These are phyloP conservation scores for Rhingia campestris DNA, from an alignment of 2,888 invertebrate species.

Conservation along the genomic window DNA sequence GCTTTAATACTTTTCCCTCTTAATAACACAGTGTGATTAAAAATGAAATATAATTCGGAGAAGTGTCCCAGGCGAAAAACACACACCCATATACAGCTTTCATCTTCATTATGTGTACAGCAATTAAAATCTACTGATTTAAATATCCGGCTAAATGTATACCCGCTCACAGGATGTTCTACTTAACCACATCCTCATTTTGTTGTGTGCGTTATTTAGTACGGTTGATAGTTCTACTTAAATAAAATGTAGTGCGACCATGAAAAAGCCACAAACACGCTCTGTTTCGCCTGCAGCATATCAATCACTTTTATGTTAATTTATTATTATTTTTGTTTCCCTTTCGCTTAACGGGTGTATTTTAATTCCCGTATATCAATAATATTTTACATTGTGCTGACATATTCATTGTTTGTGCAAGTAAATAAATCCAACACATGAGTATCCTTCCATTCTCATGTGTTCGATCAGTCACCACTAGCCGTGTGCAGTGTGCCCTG, in stretches of 20 bases:
- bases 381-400: conserved; percentile 40
- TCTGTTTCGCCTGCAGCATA: conserved; percentile 7
- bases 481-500: conserved; percentile 23
- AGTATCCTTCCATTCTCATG: too few species aligned
- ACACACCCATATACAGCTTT: too few species aligned
- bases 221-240: conserved; percentile 22
- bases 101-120: not conserved
- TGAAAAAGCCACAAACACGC: conserved; percentile 31
- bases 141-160: conserved; percentile 6
- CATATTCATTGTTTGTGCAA: conserved; percentile 46
- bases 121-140: conserved; percentile 22
- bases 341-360: not conserved
- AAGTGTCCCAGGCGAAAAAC: too few species aligned
- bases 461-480: conserved; percentile 11
- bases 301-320: conserved; percentile 46
- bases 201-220: conserved; percentile 5
- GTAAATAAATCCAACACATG: conserved; percentile 49
- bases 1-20: too few species aligned
- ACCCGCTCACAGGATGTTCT: not conserved
- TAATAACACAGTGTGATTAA: too few species aligned
- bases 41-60: too few species aligned
- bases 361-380: conserved; percentile 46
- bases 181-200: conserved; percentile 40
- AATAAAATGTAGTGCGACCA: conserved; percentile 10
- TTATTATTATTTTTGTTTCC: too few species aligned